Percentiles rank a stretch among this genome's conserved stretches.
Evolutionary conservation across 2,888 invertebrate genomes (phyloP).

Genomic region (Chrysolina haemoptera): DNA sequence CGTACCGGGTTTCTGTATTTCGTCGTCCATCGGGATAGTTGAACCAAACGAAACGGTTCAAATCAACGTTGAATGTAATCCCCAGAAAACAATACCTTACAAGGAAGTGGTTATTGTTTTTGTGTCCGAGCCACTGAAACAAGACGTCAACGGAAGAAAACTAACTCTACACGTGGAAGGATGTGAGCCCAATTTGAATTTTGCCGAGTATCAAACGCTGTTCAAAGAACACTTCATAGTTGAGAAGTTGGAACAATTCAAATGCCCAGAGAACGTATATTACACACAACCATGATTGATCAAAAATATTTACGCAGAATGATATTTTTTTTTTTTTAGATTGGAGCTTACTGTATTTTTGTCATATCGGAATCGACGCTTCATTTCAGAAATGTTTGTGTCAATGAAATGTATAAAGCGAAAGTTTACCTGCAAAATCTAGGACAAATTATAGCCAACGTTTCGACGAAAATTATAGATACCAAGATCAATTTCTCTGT

Average conservation of each 20-base stretch:
- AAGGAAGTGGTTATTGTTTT: constrained; percentile 65
- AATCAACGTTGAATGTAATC: constrained; percentile 65
- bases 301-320: background rate
- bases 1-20: constrained; percentile 65
- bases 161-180: constrained; percentile 72
- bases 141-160: constrained; percentile 71
- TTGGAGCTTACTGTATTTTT: constrained; percentile 64
- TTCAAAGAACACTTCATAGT: constrained; percentile 76
- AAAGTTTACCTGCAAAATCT: constrained; percentile 67
- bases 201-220: constrained; percentile 73
- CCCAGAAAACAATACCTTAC: constrained; percentile 62
- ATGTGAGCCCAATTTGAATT: constrained; percentile 74
- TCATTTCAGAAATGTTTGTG: constrained; percentile 66
- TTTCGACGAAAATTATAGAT: constrained; percentile 55
- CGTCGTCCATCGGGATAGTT: constrained; percentile 64
- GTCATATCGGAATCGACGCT: constrained; percentile 63
- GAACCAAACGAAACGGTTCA: constrained; percentile 61
- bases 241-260: constrained; percentile 71
- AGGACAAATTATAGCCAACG: constrained; percentile 64
- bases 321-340: constrained; percentile 56
- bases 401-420: constrained; percentile 62
- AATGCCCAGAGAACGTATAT: constrained; percentile 69
- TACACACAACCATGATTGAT: constrained; percentile 2
- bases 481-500: constrained; percentile 61
- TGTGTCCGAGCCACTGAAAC: constrained; percentile 69